These are phyloP conservation scores for Adineta ricciae DNA, from an alignment of 2,888 invertebrate species.

Conservation along the genomic window DNA sequence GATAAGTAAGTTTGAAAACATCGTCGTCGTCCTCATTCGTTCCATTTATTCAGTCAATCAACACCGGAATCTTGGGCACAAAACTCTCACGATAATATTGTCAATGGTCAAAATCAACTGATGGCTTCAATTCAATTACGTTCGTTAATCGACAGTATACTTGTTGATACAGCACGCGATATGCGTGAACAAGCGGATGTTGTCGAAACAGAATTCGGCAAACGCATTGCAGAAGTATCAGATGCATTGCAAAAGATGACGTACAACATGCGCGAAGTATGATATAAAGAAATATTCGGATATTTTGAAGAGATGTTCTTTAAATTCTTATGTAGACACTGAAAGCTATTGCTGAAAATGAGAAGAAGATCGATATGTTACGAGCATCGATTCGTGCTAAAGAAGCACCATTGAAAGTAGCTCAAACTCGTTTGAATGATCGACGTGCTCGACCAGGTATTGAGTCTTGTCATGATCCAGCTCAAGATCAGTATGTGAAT, in stretches of 20 bases:
- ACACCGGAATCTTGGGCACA: slow-evolving; percentile 74
- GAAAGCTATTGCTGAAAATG: slow-evolving; percentile 66
- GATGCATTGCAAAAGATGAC: slow-evolving; percentile 52
- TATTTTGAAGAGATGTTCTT: too few species aligned
- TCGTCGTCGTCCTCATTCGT: neutral
- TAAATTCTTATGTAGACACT: slow-evolving; percentile 54
- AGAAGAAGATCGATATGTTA: slow-evolving; percentile 63
- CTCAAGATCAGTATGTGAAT: slow-evolving; percentile 61
- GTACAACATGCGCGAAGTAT: neutral
- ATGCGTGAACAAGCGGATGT: slow-evolving; percentile 70
- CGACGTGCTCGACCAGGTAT: slow-evolving; percentile 65
- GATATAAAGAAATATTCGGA: too few species aligned
- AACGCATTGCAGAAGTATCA: slow-evolving; percentile 61
- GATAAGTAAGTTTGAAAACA: slow-evolving; percentile 57
- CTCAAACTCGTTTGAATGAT: slow-evolving; percentile 73
- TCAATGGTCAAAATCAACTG: slow-evolving; percentile 64
- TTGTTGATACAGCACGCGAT: slow-evolving; percentile 67
- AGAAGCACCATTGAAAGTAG: slow-evolving; percentile 73
- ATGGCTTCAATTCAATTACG: slow-evolving; percentile 66
- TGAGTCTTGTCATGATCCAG: slow-evolving; percentile 70
- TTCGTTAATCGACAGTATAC: slow-evolving; percentile 61
- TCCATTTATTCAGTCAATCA: slow-evolving; percentile 59
- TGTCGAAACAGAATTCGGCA: slow-evolving; percentile 66
- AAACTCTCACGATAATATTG: slow-evolving; percentile 67
- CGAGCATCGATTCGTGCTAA: slow-evolving; percentile 63